Evolutionary conservation across 2,888 invertebrate genomes (phyloP).

Genomic region (Pediacus dermestoides): DNA sequence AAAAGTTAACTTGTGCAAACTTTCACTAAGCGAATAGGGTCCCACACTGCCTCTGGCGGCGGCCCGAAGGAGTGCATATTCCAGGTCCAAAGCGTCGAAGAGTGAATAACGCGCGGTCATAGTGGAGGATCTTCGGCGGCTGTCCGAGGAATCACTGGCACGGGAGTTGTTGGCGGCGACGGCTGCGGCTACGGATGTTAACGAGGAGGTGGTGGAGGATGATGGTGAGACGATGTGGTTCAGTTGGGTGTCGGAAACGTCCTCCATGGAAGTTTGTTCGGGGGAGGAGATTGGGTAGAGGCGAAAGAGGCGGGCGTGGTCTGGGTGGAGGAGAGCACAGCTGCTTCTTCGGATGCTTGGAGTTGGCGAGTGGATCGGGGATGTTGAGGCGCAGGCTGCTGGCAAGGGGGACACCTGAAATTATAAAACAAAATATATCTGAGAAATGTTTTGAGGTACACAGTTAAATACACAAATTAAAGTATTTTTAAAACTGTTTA

Average conservation of each 20-base stretch:
- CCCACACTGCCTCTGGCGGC: constrained; percentile 70
- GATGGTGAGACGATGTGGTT: constrained; percentile 50
- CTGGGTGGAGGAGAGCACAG: constrained; percentile 62
- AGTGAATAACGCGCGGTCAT: constrained; percentile 64
- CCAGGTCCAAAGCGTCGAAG: constrained; percentile 68
- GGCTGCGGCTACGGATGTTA: constrained; percentile 53
- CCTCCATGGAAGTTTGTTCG: constrained; percentile 50
- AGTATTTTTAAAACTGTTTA: not conserved
- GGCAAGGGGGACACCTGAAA: constrained; percentile 57
- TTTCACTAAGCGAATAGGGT: constrained; percentile 67
- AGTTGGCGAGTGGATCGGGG: constrained; percentile 44
- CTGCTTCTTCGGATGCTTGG: constrained; percentile 55
- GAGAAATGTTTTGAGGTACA: constrained; percentile 1
- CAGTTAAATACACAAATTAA: not conserved
- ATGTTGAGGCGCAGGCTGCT: constrained; percentile 43
- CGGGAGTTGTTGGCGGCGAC: constrained; percentile 32
- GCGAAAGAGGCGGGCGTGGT: constrained; percentile 63
- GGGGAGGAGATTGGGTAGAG: constrained; percentile 48
- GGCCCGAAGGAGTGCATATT: constrained; percentile 65
- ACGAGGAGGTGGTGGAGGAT: constrained; percentile 58
- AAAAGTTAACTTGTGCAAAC: constrained; percentile 69
- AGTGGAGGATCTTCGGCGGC: constrained; percentile 56
- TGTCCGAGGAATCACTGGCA: constrained; percentile 48
- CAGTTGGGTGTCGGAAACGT: constrained; percentile 48
- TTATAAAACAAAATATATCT: constrained; percentile 14